phyloP scores from a whole-genome alignment of 92 coral and sea anemone species.

The Virgularia gustaviana region DNA sequence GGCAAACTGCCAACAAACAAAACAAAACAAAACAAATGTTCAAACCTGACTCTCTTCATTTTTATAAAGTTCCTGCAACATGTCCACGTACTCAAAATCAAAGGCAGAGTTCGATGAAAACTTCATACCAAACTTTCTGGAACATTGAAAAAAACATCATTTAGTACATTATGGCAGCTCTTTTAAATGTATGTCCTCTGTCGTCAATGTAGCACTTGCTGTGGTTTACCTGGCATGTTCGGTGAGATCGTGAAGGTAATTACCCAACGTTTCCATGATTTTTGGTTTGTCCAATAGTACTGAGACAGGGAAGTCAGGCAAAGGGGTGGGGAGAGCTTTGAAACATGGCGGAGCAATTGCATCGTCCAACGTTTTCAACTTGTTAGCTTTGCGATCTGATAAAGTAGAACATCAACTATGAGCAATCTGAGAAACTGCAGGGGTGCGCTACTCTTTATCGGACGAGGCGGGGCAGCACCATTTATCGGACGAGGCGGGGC shows the following conservation, averaged over 20 bases:
- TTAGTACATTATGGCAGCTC: no score
- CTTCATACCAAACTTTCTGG: conserved; percentile 31
- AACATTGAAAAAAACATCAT: background rate
- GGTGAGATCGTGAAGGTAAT: conserved; percentile 66
- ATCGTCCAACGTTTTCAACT: background rate
- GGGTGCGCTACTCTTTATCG: background rate
- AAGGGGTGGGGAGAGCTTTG: conserved; percentile 58
- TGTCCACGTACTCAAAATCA: conserved; percentile 75
- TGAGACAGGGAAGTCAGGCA: conserved; percentile 74
- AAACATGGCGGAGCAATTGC: conserved; percentile 73
- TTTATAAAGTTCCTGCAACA: conserved; percentile 61
- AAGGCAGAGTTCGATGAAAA: conserved; percentile 54
- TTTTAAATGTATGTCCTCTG: background rate
- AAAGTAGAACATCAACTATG: background rate
- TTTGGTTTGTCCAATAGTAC: conserved; percentile 75
- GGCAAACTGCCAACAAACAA: background rate
- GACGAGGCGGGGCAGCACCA: no score
- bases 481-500: no score
- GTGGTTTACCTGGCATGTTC: conserved; percentile 75
- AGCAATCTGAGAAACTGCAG: background rate
- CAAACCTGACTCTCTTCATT: conserved; percentile 77
- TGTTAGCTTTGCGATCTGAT: background rate
- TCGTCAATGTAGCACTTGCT: background rate
- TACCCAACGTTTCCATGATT: conserved; percentile 60
- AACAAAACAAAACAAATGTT: background rate